These are phyloP conservation scores for Trachelipus rathkii DNA, from an alignment of 1,140 invertebrate genomes.

Conservation along the genomic window DNA sequence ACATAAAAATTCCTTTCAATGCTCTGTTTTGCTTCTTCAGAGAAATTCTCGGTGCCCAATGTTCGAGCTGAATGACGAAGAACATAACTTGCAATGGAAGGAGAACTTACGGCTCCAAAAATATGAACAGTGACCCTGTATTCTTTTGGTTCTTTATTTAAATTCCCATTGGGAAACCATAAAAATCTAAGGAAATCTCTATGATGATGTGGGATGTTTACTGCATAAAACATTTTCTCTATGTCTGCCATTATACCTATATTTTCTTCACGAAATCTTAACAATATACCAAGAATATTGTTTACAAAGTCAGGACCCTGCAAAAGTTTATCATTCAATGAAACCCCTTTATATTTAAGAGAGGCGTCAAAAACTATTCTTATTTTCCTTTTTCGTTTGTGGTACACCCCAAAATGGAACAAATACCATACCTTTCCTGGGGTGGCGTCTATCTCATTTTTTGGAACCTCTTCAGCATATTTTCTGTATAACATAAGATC, in stretches of 20 bases:
- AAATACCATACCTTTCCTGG: too few relatives aligned
- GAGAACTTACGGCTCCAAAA: background rate
- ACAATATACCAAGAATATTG: background rate
- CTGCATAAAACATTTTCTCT: background rate
- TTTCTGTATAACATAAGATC: too few relatives aligned
- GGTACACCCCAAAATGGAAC: background rate
- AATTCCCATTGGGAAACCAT: background rate
- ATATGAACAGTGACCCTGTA: background rate
- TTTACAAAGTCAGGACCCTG: background rate
- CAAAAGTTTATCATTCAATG: conserved; percentile 1
- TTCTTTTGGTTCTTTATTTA: background rate
- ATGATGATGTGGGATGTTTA: background rate
- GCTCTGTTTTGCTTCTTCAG: background rate
- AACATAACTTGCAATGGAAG: background rate
- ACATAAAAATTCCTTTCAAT: background rate
- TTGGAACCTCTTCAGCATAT: too few relatives aligned
- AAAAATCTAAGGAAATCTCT: background rate
- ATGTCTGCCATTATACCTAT: background rate
- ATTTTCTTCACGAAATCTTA: background rate
- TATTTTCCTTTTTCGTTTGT: background rate
- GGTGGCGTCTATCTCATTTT: too few relatives aligned
- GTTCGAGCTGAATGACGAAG: background rate
- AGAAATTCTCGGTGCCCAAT: background rate
- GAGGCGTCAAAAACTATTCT: background rate
- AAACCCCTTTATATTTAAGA: background rate